A percentile compares a stretch with the other conserved stretches of the same genome.
Conservation (phyloP, 2,797 vertebrate species). For the Euthynnus affinis region DNA sequence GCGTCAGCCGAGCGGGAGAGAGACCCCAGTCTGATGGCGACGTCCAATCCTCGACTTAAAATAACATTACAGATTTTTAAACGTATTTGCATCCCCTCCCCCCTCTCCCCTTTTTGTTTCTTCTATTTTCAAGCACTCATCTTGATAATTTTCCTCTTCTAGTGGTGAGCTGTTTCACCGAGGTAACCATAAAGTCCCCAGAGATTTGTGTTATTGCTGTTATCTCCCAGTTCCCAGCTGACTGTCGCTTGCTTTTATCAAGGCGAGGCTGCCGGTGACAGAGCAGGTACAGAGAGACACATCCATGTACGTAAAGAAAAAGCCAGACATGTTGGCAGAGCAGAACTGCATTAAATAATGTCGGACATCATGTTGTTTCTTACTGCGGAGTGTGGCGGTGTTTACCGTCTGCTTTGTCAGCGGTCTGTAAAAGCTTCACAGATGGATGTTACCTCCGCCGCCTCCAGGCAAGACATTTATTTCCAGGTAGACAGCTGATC, state of each 20-base stretch:
- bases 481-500: constrained; percentile 26
- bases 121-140: neutral
- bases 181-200: neutral
- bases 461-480: constrained; percentile 32
- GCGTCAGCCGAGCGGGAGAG: constrained; percentile 30
- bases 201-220: no score
- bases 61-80: neutral
- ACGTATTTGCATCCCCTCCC: constrained; percentile 10
- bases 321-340: no score
- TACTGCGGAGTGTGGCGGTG: neutral
- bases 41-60: neutral
- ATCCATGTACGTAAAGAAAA: no score
- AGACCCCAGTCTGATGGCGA: neutral
- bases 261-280: neutral
- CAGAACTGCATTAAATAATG: neutral
- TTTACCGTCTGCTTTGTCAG: constrained; percentile 32
- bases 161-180: neutral
- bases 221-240: no score
- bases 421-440: constrained; percentile 36
- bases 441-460: neutral
- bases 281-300: neutral
- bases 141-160: neutral
- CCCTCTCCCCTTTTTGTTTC: no score
- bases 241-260: no score
- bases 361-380: neutral